A percentile compares a stretch with the other conserved stretches of the same genome.
Evolutionary conservation across 2,113 vertebrate species (phyloP).

Genomic region (Hypocryptadius cinnamomeus): DNA sequence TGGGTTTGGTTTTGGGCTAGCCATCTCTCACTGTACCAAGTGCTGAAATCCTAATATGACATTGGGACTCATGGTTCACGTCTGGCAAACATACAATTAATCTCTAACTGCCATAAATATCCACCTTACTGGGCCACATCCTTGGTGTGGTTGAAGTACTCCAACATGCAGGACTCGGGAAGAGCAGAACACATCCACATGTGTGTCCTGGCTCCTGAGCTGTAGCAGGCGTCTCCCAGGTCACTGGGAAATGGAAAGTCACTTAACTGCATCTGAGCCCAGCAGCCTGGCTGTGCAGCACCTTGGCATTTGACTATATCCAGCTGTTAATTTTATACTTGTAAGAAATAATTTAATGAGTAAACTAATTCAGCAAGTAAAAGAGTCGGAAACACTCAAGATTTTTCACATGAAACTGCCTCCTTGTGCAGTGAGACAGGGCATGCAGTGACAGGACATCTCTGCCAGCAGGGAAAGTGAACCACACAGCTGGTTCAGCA

Average conservation of each 20-base stretch:
- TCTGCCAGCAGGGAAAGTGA: background rate
- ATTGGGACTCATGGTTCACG: background rate
- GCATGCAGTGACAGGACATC: background rate
- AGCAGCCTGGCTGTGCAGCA: background rate
- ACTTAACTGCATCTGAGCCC: background rate
- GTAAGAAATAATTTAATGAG: background rate
- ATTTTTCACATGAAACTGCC: background rate
- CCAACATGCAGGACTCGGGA: background rate
- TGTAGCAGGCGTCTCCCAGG: background rate
- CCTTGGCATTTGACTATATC: background rate
- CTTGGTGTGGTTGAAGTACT: background rate
- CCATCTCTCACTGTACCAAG: background rate
- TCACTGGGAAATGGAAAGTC: background rate
- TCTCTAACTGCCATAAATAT: background rate
- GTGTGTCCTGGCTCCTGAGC: background rate
- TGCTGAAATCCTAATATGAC: background rate
- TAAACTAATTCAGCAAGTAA: background rate
- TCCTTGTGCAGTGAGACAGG: background rate
- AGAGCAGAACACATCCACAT: background rate
- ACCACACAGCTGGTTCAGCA: background rate
- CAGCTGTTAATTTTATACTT: background rate
- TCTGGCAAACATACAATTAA: background rate
- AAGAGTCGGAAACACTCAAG: background rate
- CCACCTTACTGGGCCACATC: background rate
- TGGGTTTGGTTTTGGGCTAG: background rate